phyloP scores from a whole-genome alignment of 2,113 vertebrate species.

The Glaucidium brasilianum region DNA sequence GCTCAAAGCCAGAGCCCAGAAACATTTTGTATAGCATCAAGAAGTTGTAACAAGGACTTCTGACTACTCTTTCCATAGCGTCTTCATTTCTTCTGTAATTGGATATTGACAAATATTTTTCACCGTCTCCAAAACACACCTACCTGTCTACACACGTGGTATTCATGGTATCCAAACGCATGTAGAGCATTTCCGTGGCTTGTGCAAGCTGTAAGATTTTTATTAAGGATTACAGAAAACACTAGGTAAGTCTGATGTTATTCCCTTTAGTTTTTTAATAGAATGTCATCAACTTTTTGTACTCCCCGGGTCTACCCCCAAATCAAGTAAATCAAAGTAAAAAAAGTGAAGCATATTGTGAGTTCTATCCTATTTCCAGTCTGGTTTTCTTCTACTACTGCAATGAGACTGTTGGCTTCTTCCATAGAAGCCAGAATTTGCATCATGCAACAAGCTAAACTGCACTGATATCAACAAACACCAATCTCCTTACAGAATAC shows the following conservation, averaged over 20 bases:
- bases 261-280: background rate
- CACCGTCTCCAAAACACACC: background rate
- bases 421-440: background rate
- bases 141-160: constrained; percentile 93
- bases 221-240: constrained; percentile 73
- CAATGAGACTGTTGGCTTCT: background rate
- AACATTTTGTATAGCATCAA: background rate
- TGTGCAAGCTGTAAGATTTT: constrained; percentile 86
- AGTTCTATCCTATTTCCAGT: background rate
- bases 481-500: background rate
- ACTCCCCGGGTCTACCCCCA: background rate
- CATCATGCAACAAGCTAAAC: background rate
- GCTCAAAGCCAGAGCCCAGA: background rate
- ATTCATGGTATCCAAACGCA: constrained; percentile 97
- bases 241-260: background rate
- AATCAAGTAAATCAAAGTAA: background rate
- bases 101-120: background rate
- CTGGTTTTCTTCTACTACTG: background rate
- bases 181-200: constrained; percentile 97
- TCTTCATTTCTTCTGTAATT: background rate
- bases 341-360: background rate
- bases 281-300: background rate
- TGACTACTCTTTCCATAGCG: background rate
- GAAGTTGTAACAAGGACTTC: background rate
- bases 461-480: background rate